Base-by-base conservation (phyloP, 2,797 vertebrate genomes). In the Amazona finschi region DNA sequence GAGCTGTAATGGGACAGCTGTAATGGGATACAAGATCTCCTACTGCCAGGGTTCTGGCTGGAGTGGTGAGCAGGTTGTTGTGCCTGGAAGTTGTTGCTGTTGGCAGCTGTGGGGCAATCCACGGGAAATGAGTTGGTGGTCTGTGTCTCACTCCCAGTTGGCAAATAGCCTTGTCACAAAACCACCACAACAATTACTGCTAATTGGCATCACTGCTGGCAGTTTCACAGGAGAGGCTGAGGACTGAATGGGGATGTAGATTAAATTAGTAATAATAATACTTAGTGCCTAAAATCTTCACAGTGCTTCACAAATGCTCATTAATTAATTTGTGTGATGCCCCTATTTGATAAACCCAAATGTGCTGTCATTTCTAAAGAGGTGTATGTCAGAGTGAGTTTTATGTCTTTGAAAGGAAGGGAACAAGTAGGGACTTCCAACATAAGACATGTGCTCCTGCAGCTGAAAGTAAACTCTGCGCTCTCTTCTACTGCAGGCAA, bases 251-350 rank as follows among this genome's bases (percentile, higher is more conserved):
- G 71, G 61, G 65, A 57, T 72, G 90, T 64, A 78, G 88, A 94
- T 94, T 93, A 87, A 96, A 96, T 96, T 96, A 95, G 74, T 91
- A 94, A 87, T 94, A 97, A 93, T 95, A 94, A 74, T 94, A 84
- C 67, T 93, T 94, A 94, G 89, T 80, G 74, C 90, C 90, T 94
- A 61, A 91, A 90, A 91, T 90, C 83, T 95, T 96, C 47, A 27
- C 82, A 69, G 77, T 78, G 53, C 52, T 91, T 93, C 73, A 69
- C 67, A 90, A 91, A 85, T 67, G 85, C 43, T 87, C 91, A 91
- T 96, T 90, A 95, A 82, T 90, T 74, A 65, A 65, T 85, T 84
- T 47, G 71, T 7, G 3, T 21, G 60, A 33, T 82, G 71, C 33
- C 36, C 28, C 36, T 78, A 39, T 89, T 93, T 15, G 13, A 70